Evolutionary conservation across 2,888 invertebrate species (phyloP), one percentile per base, ranked within the genome.

Genomic region (Volucella inflata): DNA sequence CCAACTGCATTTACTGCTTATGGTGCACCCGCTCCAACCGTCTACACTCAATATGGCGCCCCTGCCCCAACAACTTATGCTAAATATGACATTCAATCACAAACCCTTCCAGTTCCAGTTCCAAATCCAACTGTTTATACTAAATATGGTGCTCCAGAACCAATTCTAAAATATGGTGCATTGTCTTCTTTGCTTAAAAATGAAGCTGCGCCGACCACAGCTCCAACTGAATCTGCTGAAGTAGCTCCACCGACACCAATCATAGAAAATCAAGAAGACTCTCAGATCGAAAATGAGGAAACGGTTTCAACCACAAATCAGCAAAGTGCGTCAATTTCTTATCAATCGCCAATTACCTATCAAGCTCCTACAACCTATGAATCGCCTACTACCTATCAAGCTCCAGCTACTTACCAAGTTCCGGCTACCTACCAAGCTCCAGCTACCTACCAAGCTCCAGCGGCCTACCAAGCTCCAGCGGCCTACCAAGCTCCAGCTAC

Each of bases 91-190:
- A 78, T 88, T 16, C 30, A 30, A 30, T 30, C 30, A 30, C 30
- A 30, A 30, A 74, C 87, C 44, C 89, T 88, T 51, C 88, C 89
- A 30, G 88, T 90, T 38, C 90, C 90, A 72, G 88, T 64, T 6
- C 78, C 62, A 36, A 48, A 12, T 21, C 60, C 60, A 12, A 38
- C 60, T 2, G 50, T 42, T 8, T 55, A 67, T n/a, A 80, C 60
- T 0, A 70, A 48, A 10, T 72, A 67, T n/a, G 38, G 36, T 9
- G 59, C 59, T 51, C 71, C 76, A 38, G 76, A 64, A 8, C 68
- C 68, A 48, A 8, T 14, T 48, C 12, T 48, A 1, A 48, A 48
- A 14, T 48, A 48, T 48, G 48, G 14, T 48, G 14, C 48, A 14
- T 0, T 8, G 48, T 16, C 30, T 57, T 57, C 3, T 48, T 10